Percentiles rank a stretch among this genome's conserved stretches.
Evolutionary conservation across 2,888 invertebrate genomes (phyloP).

Genomic region (Leucophora obtusa): DNA sequence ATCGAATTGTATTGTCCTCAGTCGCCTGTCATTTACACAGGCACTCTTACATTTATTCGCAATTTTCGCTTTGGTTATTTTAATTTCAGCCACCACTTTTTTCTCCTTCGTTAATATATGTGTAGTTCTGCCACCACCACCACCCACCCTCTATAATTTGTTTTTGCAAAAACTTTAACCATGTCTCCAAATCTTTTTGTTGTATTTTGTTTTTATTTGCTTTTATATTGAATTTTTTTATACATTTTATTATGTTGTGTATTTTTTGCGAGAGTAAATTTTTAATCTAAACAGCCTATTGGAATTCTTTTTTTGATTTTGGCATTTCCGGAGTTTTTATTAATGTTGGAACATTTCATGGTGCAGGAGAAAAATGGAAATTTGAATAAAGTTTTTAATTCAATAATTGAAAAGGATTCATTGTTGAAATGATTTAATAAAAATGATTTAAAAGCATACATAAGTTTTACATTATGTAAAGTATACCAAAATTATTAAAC

Average conservation of each 20-base stretch:
- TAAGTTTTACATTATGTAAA: too few relatives aligned
- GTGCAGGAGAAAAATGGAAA: neutral
- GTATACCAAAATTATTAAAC: too few relatives aligned
- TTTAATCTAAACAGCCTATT: slow-evolving; percentile 41
- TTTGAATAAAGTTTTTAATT: too few relatives aligned
- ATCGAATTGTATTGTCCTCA: slow-evolving; percentile 3
- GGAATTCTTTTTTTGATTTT: slow-evolving; percentile 65
- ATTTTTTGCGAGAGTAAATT: slow-evolving; percentile 24
- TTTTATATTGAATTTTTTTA: slow-evolving; percentile 24
- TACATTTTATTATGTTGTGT: slow-evolving; percentile 9
- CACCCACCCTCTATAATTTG: slow-evolving; percentile 14
- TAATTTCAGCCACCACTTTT: slow-evolving; percentile 34
- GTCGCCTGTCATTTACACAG: slow-evolving; percentile 17
- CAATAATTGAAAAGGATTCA: too few relatives aligned
- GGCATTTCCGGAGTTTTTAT: slow-evolving; percentile 73
- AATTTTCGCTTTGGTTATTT: neutral
- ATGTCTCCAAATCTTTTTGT: slow-evolving; percentile 41
- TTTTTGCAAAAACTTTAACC: neutral
- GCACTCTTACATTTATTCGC: slow-evolving; percentile 5
- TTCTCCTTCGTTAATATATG: slow-evolving; percentile 21
- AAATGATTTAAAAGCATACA: too few relatives aligned
- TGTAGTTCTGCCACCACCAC: slow-evolving; percentile 1
- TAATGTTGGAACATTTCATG: slow-evolving; percentile 50
- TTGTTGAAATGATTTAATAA: too few relatives aligned
- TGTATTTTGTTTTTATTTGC: slow-evolving; percentile 35